Conservation (phyloP, 2,113 vertebrate species). For the Indicator indicator region DNA sequence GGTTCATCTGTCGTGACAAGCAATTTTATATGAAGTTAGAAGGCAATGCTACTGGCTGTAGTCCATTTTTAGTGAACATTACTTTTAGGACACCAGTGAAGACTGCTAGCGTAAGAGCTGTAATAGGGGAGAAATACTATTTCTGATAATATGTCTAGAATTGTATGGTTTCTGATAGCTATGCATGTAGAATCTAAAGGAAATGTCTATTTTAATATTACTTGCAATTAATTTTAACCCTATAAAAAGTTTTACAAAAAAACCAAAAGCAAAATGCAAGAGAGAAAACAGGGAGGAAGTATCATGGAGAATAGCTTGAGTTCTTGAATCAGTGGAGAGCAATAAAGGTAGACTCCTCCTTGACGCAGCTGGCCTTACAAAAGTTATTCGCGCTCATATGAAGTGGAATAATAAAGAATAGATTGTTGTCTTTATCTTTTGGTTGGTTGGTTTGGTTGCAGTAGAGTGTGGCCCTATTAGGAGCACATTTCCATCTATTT, state of each 20-base stretch:
- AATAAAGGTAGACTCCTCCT: neutral
- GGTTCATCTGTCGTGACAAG: neutral
- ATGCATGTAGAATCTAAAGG: neutral
- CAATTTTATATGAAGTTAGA: neutral
- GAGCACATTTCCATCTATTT: neutral
- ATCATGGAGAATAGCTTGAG: neutral
- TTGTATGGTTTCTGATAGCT: neutral
- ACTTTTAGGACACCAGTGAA: neutral
- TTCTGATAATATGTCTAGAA: neutral
- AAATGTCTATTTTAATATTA: neutral
- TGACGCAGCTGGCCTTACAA: neutral
- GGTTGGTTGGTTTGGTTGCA: too few species aligned
- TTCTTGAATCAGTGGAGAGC: neutral
- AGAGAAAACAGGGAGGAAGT: neutral
- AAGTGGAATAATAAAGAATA: neutral
- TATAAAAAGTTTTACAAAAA: neutral
- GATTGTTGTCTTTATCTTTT: neutral
- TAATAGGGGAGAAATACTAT: neutral
- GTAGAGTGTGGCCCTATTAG: neutral
- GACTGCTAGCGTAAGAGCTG: neutral
- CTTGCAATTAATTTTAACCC: neutral
- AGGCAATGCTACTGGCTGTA: neutral
- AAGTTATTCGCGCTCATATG: accelerated
- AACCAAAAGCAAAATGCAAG: neutral
- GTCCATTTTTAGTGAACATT: neutral